phyloP scores from a whole-genome alignment of 1,140 invertebrate genomes.

The Danaus melanippus region DNA sequence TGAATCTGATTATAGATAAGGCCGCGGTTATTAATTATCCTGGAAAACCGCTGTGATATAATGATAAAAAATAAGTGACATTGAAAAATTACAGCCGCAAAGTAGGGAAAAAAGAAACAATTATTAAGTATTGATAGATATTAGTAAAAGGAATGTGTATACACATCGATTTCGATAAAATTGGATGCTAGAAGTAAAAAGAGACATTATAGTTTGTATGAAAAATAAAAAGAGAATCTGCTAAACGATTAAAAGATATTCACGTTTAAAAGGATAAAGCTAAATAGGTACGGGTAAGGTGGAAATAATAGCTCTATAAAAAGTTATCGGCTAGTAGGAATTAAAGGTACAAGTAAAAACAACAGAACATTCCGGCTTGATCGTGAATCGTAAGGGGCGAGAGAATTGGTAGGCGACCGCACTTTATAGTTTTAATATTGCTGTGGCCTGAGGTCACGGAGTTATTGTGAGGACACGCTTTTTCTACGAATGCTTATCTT shows the following conservation, averaged over 20 bases:
- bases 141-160: too few relatives aligned
- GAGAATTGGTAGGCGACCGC: constrained; percentile 48
- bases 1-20: constrained; percentile 8
- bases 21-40: too few relatives aligned
- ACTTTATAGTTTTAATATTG: constrained; percentile 70
- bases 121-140: too few relatives aligned
- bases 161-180: too few relatives aligned
- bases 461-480: constrained; percentile 48
- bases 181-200: too few relatives aligned
- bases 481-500: constrained; percentile 32
- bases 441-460: constrained; percentile 42
- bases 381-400: constrained; percentile 35
- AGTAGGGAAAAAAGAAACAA: too few relatives aligned
- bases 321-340: constrained; percentile 21
- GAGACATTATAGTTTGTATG: too few relatives aligned
- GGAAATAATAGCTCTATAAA: constrained; percentile 22
- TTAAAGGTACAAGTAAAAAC: constrained; percentile 36
- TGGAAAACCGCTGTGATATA: too few relatives aligned
- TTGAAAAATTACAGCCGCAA: too few relatives aligned
- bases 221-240: too few relatives aligned
- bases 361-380: constrained; percentile 26
- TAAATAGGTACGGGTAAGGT: constrained; percentile 14
- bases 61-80: too few relatives aligned
- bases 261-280: constrained; percentile 14
- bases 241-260: neutral